Conservation (phyloP, 2,888 invertebrate species). For the Ctenicera cuprea region DNA sequence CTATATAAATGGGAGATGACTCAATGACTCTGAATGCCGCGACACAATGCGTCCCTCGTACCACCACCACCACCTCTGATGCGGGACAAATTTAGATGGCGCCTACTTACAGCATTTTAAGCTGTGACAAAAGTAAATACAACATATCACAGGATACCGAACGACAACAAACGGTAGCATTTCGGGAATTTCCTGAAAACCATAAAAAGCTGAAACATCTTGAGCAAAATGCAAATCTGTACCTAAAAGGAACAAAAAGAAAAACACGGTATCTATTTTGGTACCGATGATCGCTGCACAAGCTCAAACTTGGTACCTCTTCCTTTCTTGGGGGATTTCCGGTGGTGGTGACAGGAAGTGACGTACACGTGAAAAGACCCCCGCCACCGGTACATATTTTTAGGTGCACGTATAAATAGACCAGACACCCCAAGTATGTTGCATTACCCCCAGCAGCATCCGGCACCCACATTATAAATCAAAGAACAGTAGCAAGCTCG, state of each 20-base stretch:
- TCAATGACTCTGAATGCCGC: slow-evolving; percentile 46
- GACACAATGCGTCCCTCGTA: slow-evolving; percentile 36
- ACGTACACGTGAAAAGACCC: slow-evolving; percentile 59
- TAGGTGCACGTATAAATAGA: slow-evolving; percentile 46
- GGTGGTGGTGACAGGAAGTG: slow-evolving; percentile 61
- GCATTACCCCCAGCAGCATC: slow-evolving; percentile 42
- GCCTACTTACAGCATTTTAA: slow-evolving; percentile 30
- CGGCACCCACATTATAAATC: slow-evolving; percentile 34
- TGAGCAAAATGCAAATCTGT: background rate
- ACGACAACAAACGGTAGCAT: background rate
- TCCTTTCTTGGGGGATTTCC: slow-evolving; percentile 53
- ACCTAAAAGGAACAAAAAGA: background rate
- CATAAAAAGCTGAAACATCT: too few species aligned
- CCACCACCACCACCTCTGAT: slow-evolving; percentile 27
- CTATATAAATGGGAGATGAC: slow-evolving; percentile 52
- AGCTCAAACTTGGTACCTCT: slow-evolving; percentile 19
- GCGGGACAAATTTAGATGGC: slow-evolving; percentile 42
- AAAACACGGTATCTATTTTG: slow-evolving; percentile 19
- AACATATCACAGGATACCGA: slow-evolving; percentile 1
- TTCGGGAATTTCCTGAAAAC: slow-evolving; percentile 5
- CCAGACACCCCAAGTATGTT: slow-evolving; percentile 44
- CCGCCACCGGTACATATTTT: slow-evolving; percentile 57
- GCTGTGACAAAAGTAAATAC: slow-evolving; percentile 29
- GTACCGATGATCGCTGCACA: slow-evolving; percentile 2
- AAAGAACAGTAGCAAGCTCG: slow-evolving; percentile 2